These are phyloP conservation scores for Chrysomallon squamiferum DNA, from an alignment of 1,140 invertebrate species.

Conservation along the genomic window DNA sequence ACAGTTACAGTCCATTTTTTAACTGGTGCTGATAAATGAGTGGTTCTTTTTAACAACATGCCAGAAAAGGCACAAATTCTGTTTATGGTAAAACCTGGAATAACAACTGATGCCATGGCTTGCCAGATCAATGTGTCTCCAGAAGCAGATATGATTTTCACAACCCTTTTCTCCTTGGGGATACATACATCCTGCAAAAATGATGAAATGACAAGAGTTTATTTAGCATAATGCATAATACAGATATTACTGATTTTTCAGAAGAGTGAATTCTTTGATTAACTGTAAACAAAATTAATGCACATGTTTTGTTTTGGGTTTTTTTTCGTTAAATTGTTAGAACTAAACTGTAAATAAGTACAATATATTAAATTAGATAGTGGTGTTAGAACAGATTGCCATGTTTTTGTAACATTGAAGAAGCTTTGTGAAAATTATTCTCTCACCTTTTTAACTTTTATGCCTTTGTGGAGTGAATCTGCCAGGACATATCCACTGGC, in stretches of 20 bases:
- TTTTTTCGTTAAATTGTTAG: neutral
- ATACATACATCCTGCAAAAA: neutral
- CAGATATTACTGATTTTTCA: neutral
- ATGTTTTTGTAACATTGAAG: too few species aligned
- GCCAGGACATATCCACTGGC: conserved; percentile 86
- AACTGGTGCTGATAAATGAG: conserved; percentile 64
- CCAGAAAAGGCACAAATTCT: conserved; percentile 75
- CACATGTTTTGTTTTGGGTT: neutral
- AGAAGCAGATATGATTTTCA: neutral
- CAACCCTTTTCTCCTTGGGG: neutral
- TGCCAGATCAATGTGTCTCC: conserved; percentile 92
- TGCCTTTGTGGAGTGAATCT: conserved; percentile 84
- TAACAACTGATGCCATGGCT: conserved; percentile 86
- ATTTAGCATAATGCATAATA: neutral
- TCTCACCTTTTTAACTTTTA: conserved; percentile 72
- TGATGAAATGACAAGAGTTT: neutral
- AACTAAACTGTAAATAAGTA: neutral
- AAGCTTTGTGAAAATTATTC: neutral
- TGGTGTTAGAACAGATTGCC: too few species aligned
- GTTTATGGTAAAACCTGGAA: conserved; percentile 94
- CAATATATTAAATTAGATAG: too few species aligned
- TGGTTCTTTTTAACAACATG: conserved; percentile 66
- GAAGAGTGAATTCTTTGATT: neutral
- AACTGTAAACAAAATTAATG: neutral
- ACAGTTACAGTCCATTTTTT: conserved; percentile 76